These are phyloP conservation scores for Dicerorhinus sumatrensis DNA, from an alignment of 2,113 vertebrate genomes.

Conservation along the genomic window DNA sequence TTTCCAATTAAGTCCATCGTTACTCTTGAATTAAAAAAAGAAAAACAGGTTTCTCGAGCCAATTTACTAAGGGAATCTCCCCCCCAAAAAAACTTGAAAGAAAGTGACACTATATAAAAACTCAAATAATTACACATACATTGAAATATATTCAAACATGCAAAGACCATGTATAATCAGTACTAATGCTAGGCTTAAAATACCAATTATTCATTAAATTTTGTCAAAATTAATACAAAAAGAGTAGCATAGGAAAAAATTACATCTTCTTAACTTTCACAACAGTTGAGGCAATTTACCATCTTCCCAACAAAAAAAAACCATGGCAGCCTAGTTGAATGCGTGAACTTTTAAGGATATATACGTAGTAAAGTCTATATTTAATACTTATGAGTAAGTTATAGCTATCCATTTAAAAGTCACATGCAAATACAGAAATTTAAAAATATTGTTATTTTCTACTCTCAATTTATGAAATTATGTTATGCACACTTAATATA, in stretches of 20 bases:
- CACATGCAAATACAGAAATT: not conserved
- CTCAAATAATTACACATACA: not conserved
- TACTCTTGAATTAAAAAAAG: conserved; percentile 86
- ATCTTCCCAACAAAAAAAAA: not conserved
- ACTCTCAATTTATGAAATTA: not conserved
- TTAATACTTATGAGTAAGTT: not conserved
- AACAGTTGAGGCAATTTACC: not conserved
- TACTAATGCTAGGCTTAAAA: not conserved
- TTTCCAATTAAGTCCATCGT: conserved; percentile 97
- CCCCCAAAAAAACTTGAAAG: not conserved
- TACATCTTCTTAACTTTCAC: not conserved
- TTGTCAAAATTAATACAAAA: conserved; percentile 6
- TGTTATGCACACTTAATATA: not conserved
- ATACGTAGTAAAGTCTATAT: not conserved
- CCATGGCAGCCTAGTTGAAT: not conserved
- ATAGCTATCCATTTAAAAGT: not conserved
- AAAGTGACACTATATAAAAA: not conserved
- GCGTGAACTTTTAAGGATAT: not conserved
- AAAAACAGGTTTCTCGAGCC: not conserved
- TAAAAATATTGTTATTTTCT: not conserved
- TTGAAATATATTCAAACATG: conserved; percentile 7
- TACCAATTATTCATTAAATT: conserved; percentile 39
- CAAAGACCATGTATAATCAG: not conserved
- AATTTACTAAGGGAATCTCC: not conserved
- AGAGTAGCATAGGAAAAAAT: not conserved